Conservation (phyloP, 2,797 vertebrate genomes). For the Manis javanica region DNA sequence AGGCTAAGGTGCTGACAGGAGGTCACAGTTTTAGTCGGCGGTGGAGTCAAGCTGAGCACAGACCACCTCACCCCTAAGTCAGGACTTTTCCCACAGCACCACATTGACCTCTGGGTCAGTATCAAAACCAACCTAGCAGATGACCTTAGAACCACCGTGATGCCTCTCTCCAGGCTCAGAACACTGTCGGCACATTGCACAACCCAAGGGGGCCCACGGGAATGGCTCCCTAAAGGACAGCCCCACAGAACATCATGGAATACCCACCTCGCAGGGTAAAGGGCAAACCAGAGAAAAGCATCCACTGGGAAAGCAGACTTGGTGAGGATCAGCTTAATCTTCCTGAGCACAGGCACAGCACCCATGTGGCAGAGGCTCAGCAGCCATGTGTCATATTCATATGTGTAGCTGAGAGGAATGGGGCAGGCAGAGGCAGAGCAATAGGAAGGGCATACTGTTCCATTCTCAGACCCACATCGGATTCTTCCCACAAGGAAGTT, state of each 20-base stretch:
- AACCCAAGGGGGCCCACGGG: background rate
- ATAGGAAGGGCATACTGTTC: background rate
- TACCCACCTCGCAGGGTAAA: background rate
- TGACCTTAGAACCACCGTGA: background rate
- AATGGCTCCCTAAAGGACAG: background rate
- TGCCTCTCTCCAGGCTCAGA: background rate
- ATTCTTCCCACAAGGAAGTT: background rate
- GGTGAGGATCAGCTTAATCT: background rate
- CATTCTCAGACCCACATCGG: background rate
- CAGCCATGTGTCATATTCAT: background rate
- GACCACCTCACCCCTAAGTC: background rate
- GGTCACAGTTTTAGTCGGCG: background rate
- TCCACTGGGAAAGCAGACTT: background rate
- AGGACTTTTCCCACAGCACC: background rate
- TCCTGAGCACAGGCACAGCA: background rate
- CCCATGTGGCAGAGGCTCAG: background rate
- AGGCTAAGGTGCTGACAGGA: background rate
- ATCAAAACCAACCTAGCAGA: background rate
- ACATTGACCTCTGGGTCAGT: background rate
- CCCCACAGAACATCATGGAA: background rate
- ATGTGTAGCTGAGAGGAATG: background rate
- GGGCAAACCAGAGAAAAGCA: background rate
- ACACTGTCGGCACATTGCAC: background rate
- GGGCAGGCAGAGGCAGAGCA: background rate
- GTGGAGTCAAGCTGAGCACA: background rate